Evolutionary conservation across 2,888 invertebrate species (phyloP).

Genomic region (Podabrus alpinus): DNA sequence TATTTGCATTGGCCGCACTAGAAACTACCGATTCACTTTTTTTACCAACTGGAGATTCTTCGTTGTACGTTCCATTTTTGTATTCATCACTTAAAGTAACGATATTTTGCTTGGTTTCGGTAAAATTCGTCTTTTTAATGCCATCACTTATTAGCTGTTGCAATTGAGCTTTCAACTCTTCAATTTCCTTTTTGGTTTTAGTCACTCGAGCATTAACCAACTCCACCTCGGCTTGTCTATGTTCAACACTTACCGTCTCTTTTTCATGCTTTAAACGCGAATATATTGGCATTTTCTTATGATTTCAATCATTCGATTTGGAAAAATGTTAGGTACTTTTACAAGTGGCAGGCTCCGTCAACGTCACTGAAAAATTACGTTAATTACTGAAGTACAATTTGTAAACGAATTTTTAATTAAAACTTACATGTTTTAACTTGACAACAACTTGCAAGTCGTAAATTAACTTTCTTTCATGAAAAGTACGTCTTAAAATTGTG

Average conservation of each 20-base stretch:
- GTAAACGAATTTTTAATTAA: not conserved
- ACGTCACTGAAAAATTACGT: not conserved
- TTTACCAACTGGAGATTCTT: not conserved
- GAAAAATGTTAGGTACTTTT: not conserved
- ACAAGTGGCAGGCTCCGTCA: not conserved
- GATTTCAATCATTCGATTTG: not conserved
- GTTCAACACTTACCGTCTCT: not conserved
- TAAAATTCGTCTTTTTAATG: conserved; percentile 27
- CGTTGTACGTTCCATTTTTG: not conserved
- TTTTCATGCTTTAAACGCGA: not conserved
- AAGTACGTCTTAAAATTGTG: not conserved
- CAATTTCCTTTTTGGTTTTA: conserved; percentile 50
- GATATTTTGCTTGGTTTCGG: conserved; percentile 7
- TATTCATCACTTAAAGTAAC: conserved; percentile 3
- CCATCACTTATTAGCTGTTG: conserved; percentile 46
- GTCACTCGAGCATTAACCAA: conserved; percentile 40
- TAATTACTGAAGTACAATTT: too few relatives aligned
- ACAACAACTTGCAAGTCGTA: not conserved
- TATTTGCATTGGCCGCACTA: conserved; percentile 1
- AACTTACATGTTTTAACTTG: not conserved
- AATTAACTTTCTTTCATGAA: not conserved
- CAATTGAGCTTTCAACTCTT: conserved; percentile 48
- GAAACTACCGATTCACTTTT: not conserved
- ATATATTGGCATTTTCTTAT: not conserved
- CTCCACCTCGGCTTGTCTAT: conserved; percentile 11